A percentile compares a stretch with the other conserved stretches of the same genome.
phyloP scores from a whole-genome alignment of 2,888 invertebrate genomes.

The Laspeyria flexula region DNA sequence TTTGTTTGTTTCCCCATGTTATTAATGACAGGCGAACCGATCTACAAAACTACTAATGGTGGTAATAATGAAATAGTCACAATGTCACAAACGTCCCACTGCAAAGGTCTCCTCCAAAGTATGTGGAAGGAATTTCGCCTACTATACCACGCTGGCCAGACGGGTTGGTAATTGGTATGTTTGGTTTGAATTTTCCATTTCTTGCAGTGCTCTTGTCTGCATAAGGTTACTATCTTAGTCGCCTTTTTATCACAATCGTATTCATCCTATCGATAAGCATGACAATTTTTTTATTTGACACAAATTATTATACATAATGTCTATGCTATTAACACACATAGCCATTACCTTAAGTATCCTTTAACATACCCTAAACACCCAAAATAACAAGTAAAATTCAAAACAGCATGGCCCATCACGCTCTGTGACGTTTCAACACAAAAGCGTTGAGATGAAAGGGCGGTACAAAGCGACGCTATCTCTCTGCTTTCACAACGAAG shows the following conservation, averaged over 20 bases:
- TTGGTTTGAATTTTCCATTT: no score
- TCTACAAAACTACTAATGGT: conserved; percentile 13
- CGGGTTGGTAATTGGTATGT: no score
- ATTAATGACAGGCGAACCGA: conserved; percentile 42
- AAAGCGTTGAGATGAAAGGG: conserved; percentile 37
- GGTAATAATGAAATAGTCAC: conserved; percentile 14
- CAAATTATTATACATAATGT: no score
- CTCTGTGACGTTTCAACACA: conserved; percentile 30
- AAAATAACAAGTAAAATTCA: conserved; percentile 17
- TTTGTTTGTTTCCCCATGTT: conserved; percentile 40
- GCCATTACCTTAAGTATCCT: neutral
- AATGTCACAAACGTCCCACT: no score
- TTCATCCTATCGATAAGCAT: no score
- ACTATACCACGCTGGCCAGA: no score
- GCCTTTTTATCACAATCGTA: no score
- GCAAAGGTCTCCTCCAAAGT: no score
- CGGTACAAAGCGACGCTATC: conserved; percentile 41
- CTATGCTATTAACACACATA: neutral
- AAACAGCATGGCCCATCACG: conserved; percentile 17
- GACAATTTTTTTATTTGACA: no score
- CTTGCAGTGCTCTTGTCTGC: no score
- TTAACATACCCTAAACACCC: neutral
- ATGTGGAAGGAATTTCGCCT: no score
- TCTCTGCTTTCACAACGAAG: conserved; percentile 22
- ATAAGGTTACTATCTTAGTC: no score